A percentile compares a stretch with the other conserved stretches of the same genome.
These are phyloP conservation scores for Steatocranus sp. DNA, from an alignment of 2,797 vertebrate species.

Conservation along the genomic window DNA sequence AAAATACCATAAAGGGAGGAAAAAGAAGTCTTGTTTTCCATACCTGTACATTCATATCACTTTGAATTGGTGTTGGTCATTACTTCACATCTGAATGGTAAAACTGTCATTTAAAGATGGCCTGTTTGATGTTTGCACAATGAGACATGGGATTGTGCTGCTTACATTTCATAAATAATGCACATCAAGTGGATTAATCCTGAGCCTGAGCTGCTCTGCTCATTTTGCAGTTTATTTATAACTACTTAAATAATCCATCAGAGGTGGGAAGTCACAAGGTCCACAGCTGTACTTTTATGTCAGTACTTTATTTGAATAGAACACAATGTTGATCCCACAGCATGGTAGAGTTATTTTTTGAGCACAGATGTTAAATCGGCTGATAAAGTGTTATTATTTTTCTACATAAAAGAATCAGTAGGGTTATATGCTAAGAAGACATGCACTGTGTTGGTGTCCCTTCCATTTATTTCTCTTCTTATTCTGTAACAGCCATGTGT, in stretches of 20 bases:
- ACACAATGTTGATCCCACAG: not conserved
- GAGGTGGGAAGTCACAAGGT: not conserved
- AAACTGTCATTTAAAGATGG: not conserved
- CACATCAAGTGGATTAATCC: not conserved
- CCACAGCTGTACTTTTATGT: not conserved
- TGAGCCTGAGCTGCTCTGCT: not conserved
- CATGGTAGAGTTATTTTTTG: not conserved
- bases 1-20: not conserved
- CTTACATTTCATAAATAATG: not conserved
- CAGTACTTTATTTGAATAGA: not conserved
- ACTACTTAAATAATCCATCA: not conserved
- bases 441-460: not conserved
- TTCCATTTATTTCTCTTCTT: not conserved
- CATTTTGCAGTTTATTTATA: not conserved
- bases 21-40: not conserved
- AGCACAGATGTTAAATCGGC: not conserved
- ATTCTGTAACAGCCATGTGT: not conserved
- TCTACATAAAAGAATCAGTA: not conserved
- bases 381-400: not conserved
- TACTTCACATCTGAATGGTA: not conserved
- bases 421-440: not conserved
- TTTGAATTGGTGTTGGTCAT: not conserved
- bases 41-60: not conserved
- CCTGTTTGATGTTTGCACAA: not conserved
- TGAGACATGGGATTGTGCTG: not conserved